phyloP scores from a whole-genome alignment of 2,113 vertebrate genomes.

The Chaetorhynchus papuensis region DNA sequence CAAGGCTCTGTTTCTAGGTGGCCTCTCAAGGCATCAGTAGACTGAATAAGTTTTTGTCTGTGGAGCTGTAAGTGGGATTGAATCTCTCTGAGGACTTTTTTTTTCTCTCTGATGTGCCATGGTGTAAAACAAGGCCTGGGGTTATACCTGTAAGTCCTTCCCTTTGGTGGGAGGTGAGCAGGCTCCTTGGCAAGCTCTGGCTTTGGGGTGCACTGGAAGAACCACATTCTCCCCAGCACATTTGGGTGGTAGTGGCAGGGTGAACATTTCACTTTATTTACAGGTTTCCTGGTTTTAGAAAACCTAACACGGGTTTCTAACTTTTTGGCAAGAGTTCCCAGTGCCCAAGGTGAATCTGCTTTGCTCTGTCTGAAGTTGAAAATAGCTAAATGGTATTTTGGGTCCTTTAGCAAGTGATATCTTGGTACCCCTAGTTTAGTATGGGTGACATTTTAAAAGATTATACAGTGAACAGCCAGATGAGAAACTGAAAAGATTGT shows the following conservation, averaged over 20 bases:
- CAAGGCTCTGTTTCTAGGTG: too few relatives aligned
- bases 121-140: not conserved
- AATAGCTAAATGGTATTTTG: not conserved
- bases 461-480: not conserved
- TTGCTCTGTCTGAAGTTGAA: not conserved
- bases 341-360: not conserved
- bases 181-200: not conserved
- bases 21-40: too few relatives aligned
- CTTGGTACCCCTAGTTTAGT: not conserved
- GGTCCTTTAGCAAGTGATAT: not conserved
- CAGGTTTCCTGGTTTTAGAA: not conserved
- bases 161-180: not conserved
- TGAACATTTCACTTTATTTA: not conserved
- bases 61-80: not conserved
- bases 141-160: not conserved
- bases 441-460: not conserved
- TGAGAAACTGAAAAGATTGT: not conserved
- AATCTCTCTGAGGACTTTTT: not conserved
- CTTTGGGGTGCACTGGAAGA: not conserved
- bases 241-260: not conserved
- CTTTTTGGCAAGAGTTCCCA: not conserved
- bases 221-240: rapidly evolving
- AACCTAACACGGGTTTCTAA: not conserved
- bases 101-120: not conserved
- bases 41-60: not conserved